Base-by-base conservation (phyloP, 2,888 invertebrate genomes). In the Drosophila meridiana region DNA sequence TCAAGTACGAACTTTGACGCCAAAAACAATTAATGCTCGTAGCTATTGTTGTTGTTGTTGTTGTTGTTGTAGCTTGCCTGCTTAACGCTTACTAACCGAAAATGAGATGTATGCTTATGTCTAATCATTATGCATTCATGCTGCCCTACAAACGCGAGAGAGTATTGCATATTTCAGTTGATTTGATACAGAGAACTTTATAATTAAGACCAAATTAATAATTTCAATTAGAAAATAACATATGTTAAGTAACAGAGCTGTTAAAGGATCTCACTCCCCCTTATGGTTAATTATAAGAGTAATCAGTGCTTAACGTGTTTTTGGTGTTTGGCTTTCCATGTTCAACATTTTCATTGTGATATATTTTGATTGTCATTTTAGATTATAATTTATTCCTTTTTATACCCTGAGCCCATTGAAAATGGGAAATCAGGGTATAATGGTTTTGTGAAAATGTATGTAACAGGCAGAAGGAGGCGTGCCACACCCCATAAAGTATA, bases 1-100 rank as follows among this genome's bases (percentile, higher is more conserved):
- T 89, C 90, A 89, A 85, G 90, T 89, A 89, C 79, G 90, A 79
- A 84, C 85, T 84, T 87, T 85, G 90, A 87, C 85, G 74, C 85
- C 79, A 64, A 50, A 68, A 69, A 74, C 60, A 73, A 60, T 69
- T 76, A 52, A 52, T 52, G 50, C 32, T 52, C 50, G 50, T 34
- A 32, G 5, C n/a, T 34, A 63, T 47, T 67, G 28, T 55, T n/a
- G 52, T 60, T n/a, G 64, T 75, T 34, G 58, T 63, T 66, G 40
- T 36, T 64, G 50, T 61, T 26, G 64, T 76, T 43, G 59, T 63
- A 59, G 38, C 64, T 38, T 65, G 61, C 58, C 67, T 56, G 61
- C 32, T 63, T 60, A 61, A 53, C 47, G 59, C 80, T 69, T 68
- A 69, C 69, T 77, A 77, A 81, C 61, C 61, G 20, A 73, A 67